These are phyloP conservation scores for Hesperophylax magnus DNA, from an alignment of 1,140 invertebrate species.

Conservation along the genomic window DNA sequence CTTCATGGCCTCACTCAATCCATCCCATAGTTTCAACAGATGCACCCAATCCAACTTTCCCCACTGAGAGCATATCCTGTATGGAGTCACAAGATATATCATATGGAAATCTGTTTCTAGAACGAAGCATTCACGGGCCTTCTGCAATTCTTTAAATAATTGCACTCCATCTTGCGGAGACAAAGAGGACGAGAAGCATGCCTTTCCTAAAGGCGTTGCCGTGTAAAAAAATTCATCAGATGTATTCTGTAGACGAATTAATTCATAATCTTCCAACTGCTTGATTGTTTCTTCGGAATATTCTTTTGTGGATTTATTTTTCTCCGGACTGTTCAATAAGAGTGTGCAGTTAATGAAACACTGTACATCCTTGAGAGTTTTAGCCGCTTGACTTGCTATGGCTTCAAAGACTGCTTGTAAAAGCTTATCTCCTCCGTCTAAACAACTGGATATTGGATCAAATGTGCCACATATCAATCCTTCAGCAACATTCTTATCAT, in stretches of 20 bases:
- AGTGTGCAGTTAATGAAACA: conserved; percentile 89
- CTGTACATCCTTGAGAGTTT: conserved; percentile 79
- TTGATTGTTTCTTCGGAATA: conserved; percentile 64
- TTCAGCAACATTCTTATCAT: conserved; percentile 79
- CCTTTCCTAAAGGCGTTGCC: conserved; percentile 90
- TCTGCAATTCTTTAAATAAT: conserved; percentile 92
- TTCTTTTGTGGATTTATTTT: conserved; percentile 58
- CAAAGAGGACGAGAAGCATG: conserved; percentile 93
- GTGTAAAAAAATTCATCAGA: conserved; percentile 74
- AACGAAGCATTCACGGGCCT: conserved; percentile 90
- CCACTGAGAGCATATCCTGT: conserved; percentile 85
- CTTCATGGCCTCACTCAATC: conserved; percentile 82
- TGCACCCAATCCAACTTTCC: conserved; percentile 90
- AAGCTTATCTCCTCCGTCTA: conserved; percentile 78
- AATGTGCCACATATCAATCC: conserved; percentile 79
- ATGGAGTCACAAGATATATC: conserved; percentile 93
- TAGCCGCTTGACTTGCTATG: conserved; percentile 89
- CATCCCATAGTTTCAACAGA: conserved; percentile 88
- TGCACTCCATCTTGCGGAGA: conserved; percentile 92
- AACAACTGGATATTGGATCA: conserved; percentile 86
- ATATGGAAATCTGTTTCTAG: conserved; percentile 96
- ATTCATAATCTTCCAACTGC: conserved; percentile 72
- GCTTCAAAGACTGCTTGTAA: conserved; percentile 83
- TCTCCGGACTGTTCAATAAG: conserved; percentile 59
- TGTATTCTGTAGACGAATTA: conserved; percentile 71